Percentiles rank a stretch among this genome's conserved stretches.
These are phyloP conservation scores for Drosophila prolongata DNA, from an alignment of 2,888 invertebrate genomes.

Conservation along the genomic window DNA sequence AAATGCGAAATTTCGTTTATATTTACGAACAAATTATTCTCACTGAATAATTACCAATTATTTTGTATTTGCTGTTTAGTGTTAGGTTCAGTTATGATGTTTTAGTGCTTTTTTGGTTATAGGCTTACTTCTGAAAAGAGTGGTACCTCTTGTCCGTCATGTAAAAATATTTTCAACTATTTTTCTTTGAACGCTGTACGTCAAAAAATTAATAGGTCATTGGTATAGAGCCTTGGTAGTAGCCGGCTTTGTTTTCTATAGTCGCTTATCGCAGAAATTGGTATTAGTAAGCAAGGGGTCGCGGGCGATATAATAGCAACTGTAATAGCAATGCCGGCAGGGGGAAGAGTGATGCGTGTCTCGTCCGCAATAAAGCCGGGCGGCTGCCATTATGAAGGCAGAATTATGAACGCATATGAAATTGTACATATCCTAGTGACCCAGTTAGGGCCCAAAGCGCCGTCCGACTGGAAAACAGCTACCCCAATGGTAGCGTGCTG, in stretches of 20 bases:
- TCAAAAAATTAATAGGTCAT: conserved; percentile 71
- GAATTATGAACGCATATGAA: conserved; percentile 73
- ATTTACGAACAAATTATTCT: too few relatives aligned
- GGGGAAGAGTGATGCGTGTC: conserved; percentile 66
- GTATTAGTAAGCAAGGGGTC: conserved; percentile 48
- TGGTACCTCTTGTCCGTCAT: neutral
- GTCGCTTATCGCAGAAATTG: conserved; percentile 56
- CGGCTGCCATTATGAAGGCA: conserved; percentile 62
- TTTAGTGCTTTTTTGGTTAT: conserved; percentile 2
- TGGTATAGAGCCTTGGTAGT: conserved; percentile 31
- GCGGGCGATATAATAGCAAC: conserved; percentile 41
- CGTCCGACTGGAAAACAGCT: conserved; percentile 7
- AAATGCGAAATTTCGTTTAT: too few relatives aligned
- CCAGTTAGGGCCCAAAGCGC: conserved; percentile 54
- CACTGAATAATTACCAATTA: too few relatives aligned
- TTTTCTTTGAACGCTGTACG: conserved; percentile 39
- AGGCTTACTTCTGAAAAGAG: neutral
- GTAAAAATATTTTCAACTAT: neutral
- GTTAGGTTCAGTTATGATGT: too few relatives aligned
- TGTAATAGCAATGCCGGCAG: conserved; percentile 14
- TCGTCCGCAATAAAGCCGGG: conserved; percentile 58
- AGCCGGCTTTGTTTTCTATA: conserved; percentile 41
- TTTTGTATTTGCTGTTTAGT: too few relatives aligned
- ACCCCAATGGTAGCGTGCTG: conserved; percentile 52
- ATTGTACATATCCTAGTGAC: conserved; percentile 73